Conservation (phyloP, 2,797 vertebrate genomes). For the Botia almorhae region DNA sequence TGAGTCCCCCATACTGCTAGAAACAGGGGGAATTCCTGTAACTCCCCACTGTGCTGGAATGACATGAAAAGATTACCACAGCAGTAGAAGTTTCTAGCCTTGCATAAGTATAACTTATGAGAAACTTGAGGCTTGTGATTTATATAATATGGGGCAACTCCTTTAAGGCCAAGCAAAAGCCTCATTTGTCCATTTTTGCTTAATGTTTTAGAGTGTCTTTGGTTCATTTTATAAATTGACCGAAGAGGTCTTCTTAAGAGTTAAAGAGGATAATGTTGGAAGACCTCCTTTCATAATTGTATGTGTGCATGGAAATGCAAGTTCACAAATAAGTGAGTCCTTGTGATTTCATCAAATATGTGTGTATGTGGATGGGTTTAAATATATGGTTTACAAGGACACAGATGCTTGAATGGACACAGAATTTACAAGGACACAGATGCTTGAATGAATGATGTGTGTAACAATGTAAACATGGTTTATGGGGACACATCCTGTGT, state of each 20-base stretch:
- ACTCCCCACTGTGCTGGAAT: conserved; percentile 69
- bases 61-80: conserved; percentile 59
- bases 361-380: conserved; percentile 16
- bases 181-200: conserved; percentile 15
- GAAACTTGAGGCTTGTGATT: conserved; percentile 45
- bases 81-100: conserved; percentile 25
- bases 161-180: conserved; percentile 1
- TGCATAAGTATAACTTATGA: conserved; percentile 25
- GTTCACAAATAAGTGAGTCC: conserved; percentile 6
- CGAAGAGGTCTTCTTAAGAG: neutral
- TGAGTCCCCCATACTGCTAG: conserved; percentile 60
- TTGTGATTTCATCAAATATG: conserved; percentile 13
- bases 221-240: neutral
- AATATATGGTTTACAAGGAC: no score
- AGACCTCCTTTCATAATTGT: conserved; percentile 7
- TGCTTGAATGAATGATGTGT: no score
- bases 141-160: conserved; percentile 23
- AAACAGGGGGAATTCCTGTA: conserved; percentile 71
- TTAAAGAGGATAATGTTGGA: neutral
- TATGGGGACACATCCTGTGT: no score
- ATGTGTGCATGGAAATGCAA: neutral
- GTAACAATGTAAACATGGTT: no score
- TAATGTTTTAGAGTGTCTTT: neutral
- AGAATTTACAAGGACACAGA: no score
- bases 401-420: no score